Evolutionary conservation across 2,113 vertebrate genomes (phyloP), one percentile per base, ranked within the genome.

Genomic region (Ramphastos sulfuratus): DNA sequence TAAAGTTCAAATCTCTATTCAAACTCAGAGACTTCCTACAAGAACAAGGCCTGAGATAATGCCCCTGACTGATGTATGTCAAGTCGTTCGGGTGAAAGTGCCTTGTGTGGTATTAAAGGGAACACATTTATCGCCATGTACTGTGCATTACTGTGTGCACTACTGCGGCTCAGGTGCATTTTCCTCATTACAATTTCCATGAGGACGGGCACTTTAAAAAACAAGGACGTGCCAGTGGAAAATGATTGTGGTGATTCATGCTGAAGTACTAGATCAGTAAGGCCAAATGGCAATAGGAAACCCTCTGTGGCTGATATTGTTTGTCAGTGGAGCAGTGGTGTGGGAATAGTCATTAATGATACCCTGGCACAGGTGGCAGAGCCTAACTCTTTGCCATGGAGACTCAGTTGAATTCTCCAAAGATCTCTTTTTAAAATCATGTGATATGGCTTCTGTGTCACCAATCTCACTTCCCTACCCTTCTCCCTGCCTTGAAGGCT

Each of bases 1-100:
- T 74, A 85, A 87, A 94, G 10, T 39, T 88, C 76, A 74, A 21
- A 27, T 92, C 31, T 87, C 35, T 86, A 6, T 87, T 87, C 75
- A 82, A n/a, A 92, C 21, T 21, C 30, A 55, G 85, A 89, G 46
- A n/a, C 13, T 88, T 94, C 69, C 78, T 90, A 28, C 52, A 91
- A 91, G 72, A 92, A 48, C n/a, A 83, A 94, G 63, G 28, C 23
- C 48, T 94, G 89, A 69, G 87, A 79, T 4, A 2, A n/a, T 59
- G 69, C 64, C 52, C 35, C 65, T 84, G 85, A 24, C 56, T 83
- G 55, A 74, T 54, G 6, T 48, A 67, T 33, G 30, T 65, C 20
- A 46, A 89, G 37, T 39, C 30, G 55, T 70, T 85, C 8, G 3
- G 35, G 48, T 13, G 12, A 15, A 65, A 66, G 42, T 46, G 73